Evolutionary conservation across 2,113 vertebrate genomes (phyloP).

Genomic region (Carassius auratus): DNA sequence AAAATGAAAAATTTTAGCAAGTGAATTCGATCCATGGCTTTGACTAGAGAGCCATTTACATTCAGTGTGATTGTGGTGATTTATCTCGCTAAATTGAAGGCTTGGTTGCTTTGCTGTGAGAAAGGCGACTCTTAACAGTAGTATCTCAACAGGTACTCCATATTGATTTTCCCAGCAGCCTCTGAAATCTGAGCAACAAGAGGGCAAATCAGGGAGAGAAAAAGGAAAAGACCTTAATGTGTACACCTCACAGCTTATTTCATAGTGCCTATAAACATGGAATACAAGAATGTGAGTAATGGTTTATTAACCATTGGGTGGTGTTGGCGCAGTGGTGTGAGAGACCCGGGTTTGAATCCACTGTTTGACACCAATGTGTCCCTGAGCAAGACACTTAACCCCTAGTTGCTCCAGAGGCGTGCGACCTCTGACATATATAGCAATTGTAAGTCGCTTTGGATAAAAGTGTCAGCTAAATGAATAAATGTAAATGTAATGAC

Average conservation of each 20-base stretch:
- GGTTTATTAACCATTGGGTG: neutral
- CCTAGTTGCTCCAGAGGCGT: too few species aligned
- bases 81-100: constrained; percentile 23
- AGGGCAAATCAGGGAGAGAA: neutral
- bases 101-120: constrained; percentile 15
- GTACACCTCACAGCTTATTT: neutral
- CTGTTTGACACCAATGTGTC: too few species aligned
- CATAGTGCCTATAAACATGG: neutral
- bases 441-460: too few species aligned
- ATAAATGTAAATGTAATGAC: neutral
- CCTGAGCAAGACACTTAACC: too few species aligned
- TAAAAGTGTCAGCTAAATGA: too few species aligned
- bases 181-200: constrained; percentile 4
- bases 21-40: constrained; percentile 29
- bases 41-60: constrained; percentile 26
- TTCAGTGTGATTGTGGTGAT: constrained; percentile 22
- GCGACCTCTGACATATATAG: too few species aligned
- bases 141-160: constrained; percentile 32
- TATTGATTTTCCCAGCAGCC: constrained; percentile 39
- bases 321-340: too few species aligned
- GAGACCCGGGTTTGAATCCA: too few species aligned
- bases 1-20: neutral
- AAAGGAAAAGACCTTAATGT: neutral
- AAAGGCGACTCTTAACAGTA: neutral
- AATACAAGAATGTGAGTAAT: neutral